A percentile compares a stretch with the other conserved stretches of the same genome.
These are phyloP conservation scores for Meriones psammophilus DNA, from an alignment of 2,797 vertebrate genomes.

Conservation along the genomic window DNA sequence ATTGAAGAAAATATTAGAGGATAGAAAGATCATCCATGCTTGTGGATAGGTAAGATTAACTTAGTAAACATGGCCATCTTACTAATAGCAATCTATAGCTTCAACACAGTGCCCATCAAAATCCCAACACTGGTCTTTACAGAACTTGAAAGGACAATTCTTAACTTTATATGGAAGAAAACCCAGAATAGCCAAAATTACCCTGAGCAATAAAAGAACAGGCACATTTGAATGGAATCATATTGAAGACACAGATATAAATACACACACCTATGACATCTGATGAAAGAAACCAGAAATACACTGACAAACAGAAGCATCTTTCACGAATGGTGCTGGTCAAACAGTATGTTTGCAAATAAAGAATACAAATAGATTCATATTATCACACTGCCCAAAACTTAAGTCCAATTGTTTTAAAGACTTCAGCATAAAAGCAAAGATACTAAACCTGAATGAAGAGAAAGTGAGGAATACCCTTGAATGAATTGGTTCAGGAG, in stretches of 20 bases:
- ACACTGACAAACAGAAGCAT: neutral
- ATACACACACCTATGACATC: no score
- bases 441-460: neutral
- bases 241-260: no score
- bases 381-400: neutral
- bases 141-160: neutral
- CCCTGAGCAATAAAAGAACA: no score
- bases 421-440: neutral
- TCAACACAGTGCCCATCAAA: neutral
- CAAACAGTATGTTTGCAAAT: neutral
- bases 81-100: neutral
- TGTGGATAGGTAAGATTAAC: neutral
- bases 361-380: neutral
- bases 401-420: neutral
- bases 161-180: neutral
- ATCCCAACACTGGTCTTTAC: neutral
- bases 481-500: neutral
- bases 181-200: neutral
- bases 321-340: no score
- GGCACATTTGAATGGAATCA: no score
- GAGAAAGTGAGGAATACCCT: neutral
- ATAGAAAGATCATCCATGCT: no score
- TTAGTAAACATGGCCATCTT: neutral
- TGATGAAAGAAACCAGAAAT: no score
- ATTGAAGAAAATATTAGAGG: neutral